phyloP scores from a whole-genome alignment of 2,113 vertebrate genomes.

The Daubentonia madagascariensis region DNA sequence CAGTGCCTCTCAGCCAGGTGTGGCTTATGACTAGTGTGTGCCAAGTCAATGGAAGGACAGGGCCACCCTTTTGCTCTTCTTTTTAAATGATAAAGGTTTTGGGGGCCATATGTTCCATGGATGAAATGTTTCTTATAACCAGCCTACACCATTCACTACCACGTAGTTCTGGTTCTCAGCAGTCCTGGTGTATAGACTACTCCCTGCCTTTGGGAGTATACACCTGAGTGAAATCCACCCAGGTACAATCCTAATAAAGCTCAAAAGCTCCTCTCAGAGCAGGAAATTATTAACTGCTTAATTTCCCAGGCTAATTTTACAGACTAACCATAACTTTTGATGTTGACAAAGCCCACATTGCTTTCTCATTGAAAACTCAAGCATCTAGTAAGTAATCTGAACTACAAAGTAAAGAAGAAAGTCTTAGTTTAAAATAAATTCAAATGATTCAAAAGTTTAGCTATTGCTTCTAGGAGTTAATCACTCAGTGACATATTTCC shows the following conservation, averaged over 20 bases:
- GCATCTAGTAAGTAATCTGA: background rate
- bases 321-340: background rate
- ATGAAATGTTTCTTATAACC: background rate
- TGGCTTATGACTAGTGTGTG: background rate
- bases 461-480: slow-evolving; percentile 23
- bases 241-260: background rate
- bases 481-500: slow-evolving; percentile 3
- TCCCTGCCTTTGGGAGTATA: background rate
- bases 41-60: background rate
- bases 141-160: background rate
- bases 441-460: slow-evolving; percentile 31
- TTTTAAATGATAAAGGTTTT: background rate
- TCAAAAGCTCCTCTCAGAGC: background rate
- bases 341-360: fast-evolving
- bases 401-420: background rate
- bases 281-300: background rate
- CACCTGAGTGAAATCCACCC: background rate
- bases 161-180: fast-evolving
- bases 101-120: background rate
- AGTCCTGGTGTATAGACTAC: fast-evolving
- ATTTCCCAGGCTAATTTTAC: background rate
- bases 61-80: background rate
- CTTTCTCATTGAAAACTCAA: background rate
- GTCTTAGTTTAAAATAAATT: background rate
- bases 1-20: background rate